Conservation (phyloP, 2,113 vertebrate species). For the Astur gentilis region DNA sequence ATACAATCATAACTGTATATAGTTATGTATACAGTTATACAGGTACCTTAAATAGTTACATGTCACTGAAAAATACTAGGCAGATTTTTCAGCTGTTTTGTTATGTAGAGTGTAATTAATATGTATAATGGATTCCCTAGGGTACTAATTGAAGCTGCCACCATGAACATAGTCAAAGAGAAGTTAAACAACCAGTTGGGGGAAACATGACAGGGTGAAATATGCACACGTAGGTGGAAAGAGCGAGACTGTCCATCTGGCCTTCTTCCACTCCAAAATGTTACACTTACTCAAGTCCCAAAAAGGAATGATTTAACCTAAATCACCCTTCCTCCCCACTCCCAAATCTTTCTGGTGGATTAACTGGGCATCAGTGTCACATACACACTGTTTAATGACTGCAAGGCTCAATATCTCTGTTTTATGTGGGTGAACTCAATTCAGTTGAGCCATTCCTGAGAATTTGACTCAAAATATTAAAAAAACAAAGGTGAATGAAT, state of each 20-base stretch:
- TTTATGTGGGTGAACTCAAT: background rate
- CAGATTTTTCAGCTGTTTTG: constrained; percentile 40
- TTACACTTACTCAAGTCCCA: background rate
- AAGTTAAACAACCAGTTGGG: constrained; percentile 54
- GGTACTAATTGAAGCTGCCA: constrained; percentile 55
- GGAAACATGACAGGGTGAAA: constrained; percentile 35
- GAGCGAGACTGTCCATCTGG: background rate
- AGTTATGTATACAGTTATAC: background rate
- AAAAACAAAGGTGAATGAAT: background rate
- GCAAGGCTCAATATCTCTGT: background rate
- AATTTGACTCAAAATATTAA: background rate
- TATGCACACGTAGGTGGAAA: background rate
- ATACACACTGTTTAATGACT: background rate
- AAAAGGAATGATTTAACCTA: background rate
- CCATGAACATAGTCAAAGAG: constrained; percentile 36
- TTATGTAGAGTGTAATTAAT: constrained; percentile 61
- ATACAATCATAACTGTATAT: background rate
- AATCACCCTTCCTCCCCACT: background rate
- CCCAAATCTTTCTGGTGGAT: background rate
- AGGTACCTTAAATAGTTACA: constrained; percentile 36
- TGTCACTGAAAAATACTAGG: constrained; percentile 4
- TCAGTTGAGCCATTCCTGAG: background rate
- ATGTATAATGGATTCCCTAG: constrained; percentile 16
- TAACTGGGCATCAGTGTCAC: background rate
- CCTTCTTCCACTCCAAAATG: background rate